phyloP scores from a whole-genome alignment of 2,113 vertebrate genomes.

The Pavo muticus region DNA sequence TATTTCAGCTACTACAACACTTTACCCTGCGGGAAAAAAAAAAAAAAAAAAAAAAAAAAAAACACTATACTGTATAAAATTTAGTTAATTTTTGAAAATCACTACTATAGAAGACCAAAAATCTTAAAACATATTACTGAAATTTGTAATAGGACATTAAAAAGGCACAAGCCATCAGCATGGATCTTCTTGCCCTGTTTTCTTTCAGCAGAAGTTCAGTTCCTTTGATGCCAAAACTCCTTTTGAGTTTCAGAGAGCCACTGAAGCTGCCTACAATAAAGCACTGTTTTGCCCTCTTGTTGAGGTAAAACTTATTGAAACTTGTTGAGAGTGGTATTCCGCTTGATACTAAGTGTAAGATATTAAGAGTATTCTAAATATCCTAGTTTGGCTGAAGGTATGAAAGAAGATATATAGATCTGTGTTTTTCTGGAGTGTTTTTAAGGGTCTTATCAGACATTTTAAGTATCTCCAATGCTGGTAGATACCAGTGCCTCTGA shows the following conservation, averaged over 20 bases:
- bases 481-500: accelerated
- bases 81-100: not conserved
- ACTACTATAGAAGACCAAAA: not conserved
- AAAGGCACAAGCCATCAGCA: not conserved
- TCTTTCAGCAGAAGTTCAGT: not conserved
- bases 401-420: not conserved
- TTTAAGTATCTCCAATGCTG: not conserved
- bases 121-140: not conserved
- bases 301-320: not conserved
- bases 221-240: not conserved
- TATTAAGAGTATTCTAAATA: not conserved
- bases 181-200: not conserved
- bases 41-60: too few relatives aligned
- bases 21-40: not conserved
- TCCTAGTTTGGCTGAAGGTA: not conserved
- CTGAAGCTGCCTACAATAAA: not conserved
- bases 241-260: not conserved
- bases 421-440: not conserved
- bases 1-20: not conserved
- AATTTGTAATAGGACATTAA: not conserved
- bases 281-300: not conserved
- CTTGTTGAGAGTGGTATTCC: not conserved
- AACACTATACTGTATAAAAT: not conserved
- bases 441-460: not conserved
- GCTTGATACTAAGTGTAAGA: not conserved